phyloP scores from a whole-genome alignment of 1,140 invertebrate species.

The Heliothis virescens region DNA sequence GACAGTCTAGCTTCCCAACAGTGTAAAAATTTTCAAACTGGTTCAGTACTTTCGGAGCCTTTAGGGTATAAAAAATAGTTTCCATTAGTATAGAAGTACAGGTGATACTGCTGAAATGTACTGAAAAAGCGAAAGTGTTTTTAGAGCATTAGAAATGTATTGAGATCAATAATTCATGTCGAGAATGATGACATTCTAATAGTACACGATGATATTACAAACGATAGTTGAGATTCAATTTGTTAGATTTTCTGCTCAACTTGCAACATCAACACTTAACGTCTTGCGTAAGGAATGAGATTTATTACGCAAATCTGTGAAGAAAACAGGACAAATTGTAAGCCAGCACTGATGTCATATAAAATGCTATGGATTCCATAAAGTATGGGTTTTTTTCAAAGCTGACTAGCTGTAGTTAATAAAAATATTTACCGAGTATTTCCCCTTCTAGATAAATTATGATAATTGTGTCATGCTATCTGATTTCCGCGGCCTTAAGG shows the following conservation, averaged over 20 bases:
- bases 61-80: no score
- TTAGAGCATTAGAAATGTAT: conserved; percentile 7
- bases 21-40: no score
- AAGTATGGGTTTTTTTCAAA: conserved; percentile 4
- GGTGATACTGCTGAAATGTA: neutral
- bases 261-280: neutral
- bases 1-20: no score
- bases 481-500: neutral
- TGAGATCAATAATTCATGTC: neutral
- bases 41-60: no score
- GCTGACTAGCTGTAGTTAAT: neutral
- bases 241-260: conserved; percentile 5
- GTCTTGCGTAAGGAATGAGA: neutral
- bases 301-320: neutral
- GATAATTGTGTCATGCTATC: neutral
- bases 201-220: conserved; percentile 4
- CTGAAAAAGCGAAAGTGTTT: conserved; percentile 12
- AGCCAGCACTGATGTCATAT: neutral
- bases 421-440: neutral
- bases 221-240: conserved; percentile 12
- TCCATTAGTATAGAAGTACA: no score
- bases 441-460: neutral
- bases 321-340: neutral
- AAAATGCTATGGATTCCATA: neutral
- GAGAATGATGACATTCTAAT: neutral